Conservation (phyloP, 30 jellyfish, hydroid and myxozoan species). For the Aurelia aurita complex sp. Pacific region DNA sequence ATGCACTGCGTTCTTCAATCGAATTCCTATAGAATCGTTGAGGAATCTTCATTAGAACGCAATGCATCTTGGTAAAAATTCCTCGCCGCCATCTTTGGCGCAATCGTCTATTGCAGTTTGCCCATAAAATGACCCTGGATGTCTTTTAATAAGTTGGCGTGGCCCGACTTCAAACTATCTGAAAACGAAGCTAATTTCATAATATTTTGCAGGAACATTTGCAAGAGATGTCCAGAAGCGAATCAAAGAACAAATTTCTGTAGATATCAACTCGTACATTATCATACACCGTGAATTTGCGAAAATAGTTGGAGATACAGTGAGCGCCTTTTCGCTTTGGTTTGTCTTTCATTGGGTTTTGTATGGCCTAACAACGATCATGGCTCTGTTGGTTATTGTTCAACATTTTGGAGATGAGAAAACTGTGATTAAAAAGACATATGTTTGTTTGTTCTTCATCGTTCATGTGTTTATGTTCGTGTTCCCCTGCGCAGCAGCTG, state of each 20-base stretch:
- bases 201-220: constrained; percentile 52
- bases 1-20: too few species aligned
- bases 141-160: too few species aligned
- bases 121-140: too few species aligned
- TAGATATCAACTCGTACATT: constrained; percentile 43
- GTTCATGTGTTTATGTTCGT: constrained; percentile 70
- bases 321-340: constrained; percentile 67
- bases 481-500: constrained; percentile 84
- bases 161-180: background rate
- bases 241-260: constrained; percentile 19
- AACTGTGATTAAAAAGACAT: constrained; percentile 39
- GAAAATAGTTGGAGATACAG: constrained; percentile 63
- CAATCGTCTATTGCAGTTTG: too few species aligned
- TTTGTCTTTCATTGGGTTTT: constrained; percentile 82
- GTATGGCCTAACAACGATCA: constrained; percentile 67
- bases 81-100: too few species aligned
- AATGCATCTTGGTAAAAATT: too few species aligned
- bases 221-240: constrained; percentile 70
- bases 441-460: constrained; percentile 51
- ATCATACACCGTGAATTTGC: constrained; percentile 73
- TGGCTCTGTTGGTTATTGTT: constrained; percentile 71
- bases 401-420: constrained; percentile 57
- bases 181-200: background rate
- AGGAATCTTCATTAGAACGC: too few species aligned
- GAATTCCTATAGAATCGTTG: too few species aligned